Base-by-base conservation (phyloP, 2,113 vertebrate species). In the Mesoclemmys tuberculata region DNA sequence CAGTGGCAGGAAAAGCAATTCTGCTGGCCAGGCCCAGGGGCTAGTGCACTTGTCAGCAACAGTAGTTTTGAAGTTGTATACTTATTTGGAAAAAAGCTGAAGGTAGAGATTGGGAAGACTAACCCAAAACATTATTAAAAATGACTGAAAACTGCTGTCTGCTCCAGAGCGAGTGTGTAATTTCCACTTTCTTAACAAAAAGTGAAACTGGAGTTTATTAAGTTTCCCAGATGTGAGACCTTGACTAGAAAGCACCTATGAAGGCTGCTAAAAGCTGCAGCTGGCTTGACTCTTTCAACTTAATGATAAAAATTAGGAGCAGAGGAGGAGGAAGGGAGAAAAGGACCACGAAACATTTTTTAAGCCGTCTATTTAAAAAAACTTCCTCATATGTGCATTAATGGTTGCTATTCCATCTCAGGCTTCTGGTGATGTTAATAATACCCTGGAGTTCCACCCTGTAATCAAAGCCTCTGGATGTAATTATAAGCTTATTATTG, bases 371-470 rank as follows among this genome's bases (percentile, higher is more conserved):
- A 22, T 27, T 79, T 29, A 82, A 58, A 0, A 4, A 22, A 38
- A 35, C 14, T 2, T 61, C 0, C 0, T 12, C 22, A 12, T 21
- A 21, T 10, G 74, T 49, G 55, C n/a, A 22, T 10, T 31, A 54
- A 74, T 6, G 46, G 41, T 31, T 87, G 46, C 7, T 11, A 48
- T 46, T 75, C 24, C 74, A 44, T 74, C 61, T 86, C 71, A 58
- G 44, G 35, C 12, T 89, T 24, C 38, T 27, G 89, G 52, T 91
- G 19, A 27, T 80, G 29, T 31, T 75, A 54, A 2, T 24, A 19
- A 10, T 27, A n/a, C 35, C 9, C 14, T 16, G 75, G 64, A 68
- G 8, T 29, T 61, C 2, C 1, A 26, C 1, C 4, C n/a, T 26
- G 18, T 24, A 87, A 89, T 16, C 24, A 91, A 51, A 90, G 75